phyloP scores from a whole-genome alignment of 1,140 invertebrate species.

The Oncopeltus fasciatus region DNA sequence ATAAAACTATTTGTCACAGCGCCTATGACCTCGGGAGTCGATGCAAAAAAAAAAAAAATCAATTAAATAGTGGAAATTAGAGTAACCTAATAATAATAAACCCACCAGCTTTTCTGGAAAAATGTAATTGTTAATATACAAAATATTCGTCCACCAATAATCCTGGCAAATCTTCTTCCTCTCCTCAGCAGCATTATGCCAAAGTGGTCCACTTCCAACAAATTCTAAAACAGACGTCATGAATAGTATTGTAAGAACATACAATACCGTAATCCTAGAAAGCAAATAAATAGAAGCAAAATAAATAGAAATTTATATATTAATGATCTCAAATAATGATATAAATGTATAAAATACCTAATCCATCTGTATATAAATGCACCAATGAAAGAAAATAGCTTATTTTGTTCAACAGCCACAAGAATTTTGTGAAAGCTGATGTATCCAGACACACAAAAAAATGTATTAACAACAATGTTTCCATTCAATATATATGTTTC shows the following conservation, averaged over 20 bases:
- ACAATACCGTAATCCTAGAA: not conserved
- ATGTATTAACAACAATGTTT: not conserved
- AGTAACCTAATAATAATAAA: not conserved
- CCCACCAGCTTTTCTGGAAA: not conserved
- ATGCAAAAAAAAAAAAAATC: no score
- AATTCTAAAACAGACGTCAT: not conserved
- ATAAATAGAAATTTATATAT: not conserved
- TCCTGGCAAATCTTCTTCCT: not conserved
- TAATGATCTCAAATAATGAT: not conserved
- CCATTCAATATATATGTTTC: not conserved
- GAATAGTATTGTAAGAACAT: not conserved
- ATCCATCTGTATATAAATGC: not conserved
- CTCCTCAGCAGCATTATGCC: not conserved
- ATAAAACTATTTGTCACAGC: no score
- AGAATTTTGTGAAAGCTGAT: not conserved
- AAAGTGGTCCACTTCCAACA: not conserved
- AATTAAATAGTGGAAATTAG: no score
- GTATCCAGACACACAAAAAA: not conserved
- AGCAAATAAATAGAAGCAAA: not conserved
- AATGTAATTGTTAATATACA: not conserved
- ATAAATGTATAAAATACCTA: not conserved
- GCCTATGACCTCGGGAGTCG: no score
- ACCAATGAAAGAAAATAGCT: not conserved
- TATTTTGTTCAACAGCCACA: not conserved
- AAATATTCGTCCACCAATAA: not conserved